phyloP scores from a whole-genome alignment of 2,888 invertebrate genomes.

The Andrena haemorrhoa region DNA sequence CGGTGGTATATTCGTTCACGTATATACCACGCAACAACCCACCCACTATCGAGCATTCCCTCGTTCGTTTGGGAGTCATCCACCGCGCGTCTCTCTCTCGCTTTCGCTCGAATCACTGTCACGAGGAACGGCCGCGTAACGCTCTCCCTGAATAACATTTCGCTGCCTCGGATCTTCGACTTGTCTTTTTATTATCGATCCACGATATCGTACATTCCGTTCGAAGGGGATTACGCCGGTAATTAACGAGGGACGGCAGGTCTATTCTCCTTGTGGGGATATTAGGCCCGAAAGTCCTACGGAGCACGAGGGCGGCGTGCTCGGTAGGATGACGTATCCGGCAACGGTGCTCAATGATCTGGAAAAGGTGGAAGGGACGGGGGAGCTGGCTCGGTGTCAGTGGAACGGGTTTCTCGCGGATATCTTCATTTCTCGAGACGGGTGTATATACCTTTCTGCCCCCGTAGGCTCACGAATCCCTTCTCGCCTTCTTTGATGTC shows the following conservation, averaged over 20 bases:
- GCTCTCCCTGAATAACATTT: not conserved
- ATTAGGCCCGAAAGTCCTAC: conserved; percentile 6
- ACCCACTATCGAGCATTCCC: not conserved
- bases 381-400: conserved; percentile 45
- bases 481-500: not conserved
- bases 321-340: conserved; percentile 53
- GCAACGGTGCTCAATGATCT: conserved; percentile 63
- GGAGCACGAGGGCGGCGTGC: conserved; percentile 47
- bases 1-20: conserved; percentile 54
- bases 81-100: not conserved
- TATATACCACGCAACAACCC: not conserved
- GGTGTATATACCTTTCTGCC: no score
- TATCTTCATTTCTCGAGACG: conserved; percentile 37
- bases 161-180: not conserved
- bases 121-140: not conserved
- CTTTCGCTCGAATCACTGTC: not conserved
- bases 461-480: not conserved
- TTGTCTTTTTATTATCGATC: not conserved
- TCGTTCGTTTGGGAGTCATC: not conserved
- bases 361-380: conserved; percentile 61
- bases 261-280: not conserved
- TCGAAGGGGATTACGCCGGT: no score
- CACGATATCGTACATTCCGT: not conserved
- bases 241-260: not conserved
- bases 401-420: conserved; percentile 38